phyloP scores from a whole-genome alignment of 2,888 invertebrate species.

The Hetaerina titia region DNA sequence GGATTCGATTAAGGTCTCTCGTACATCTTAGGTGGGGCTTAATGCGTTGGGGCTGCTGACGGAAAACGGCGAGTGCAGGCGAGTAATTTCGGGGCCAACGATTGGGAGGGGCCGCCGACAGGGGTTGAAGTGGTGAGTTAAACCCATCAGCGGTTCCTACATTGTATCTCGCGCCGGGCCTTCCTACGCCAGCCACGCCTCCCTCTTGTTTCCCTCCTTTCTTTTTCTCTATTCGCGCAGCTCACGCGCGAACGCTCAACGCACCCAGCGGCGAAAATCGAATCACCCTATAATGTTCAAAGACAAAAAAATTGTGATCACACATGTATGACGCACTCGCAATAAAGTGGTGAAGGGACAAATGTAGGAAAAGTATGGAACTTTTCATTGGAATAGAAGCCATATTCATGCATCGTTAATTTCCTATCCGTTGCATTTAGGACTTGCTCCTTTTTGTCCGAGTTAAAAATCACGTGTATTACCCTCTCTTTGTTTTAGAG shows the following conservation, averaged over 20 bases:
- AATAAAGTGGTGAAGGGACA: neutral
- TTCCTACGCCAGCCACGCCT: neutral
- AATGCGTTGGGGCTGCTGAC: neutral
- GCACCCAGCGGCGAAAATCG: neutral
- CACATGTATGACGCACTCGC: neutral
- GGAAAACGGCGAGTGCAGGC: neutral
- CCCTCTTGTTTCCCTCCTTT: neutral
- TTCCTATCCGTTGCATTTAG: no score
- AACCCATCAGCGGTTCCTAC: neutral
- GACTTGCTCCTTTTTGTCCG: no score
- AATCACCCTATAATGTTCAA: neutral
- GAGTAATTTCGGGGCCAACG: conserved; percentile 13
- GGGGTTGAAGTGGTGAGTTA: conserved; percentile 15
- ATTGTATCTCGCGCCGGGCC: neutral
- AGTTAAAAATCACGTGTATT: no score
- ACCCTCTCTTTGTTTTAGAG: no score
- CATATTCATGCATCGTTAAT: no score
- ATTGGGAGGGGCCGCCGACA: neutral
- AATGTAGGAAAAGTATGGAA: neutral
- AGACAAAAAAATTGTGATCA: neutral
- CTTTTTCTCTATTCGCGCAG: neutral
- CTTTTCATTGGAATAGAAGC: no score
- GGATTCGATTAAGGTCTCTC: neutral
- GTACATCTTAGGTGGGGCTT: neutral
- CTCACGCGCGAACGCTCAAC: neutral